phyloP scores from a whole-genome alignment of 1,140 invertebrate species.

The Diabrotica undecimpunctata region DNA sequence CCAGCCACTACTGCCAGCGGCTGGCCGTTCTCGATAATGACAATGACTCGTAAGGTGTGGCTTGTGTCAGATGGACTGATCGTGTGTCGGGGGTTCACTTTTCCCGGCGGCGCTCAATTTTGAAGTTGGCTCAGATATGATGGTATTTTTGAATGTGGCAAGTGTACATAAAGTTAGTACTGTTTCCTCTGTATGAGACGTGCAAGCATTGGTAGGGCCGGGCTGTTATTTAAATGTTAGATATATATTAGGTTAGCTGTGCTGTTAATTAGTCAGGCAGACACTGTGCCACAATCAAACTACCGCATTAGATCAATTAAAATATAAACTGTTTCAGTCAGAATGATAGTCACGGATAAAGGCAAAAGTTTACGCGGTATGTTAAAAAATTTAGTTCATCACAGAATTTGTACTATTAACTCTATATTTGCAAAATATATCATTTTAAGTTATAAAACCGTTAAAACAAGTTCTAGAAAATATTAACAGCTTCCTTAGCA shows the following conservation, averaged over 20 bases:
- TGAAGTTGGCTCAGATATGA: slow-evolving; percentile 63
- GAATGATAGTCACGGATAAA: background rate
- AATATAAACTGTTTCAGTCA: slow-evolving; percentile 12
- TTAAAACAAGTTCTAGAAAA: too few species aligned
- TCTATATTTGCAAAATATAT: too few species aligned
- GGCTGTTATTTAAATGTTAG: slow-evolving; percentile 20
- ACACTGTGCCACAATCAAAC: slow-evolving; percentile 64
- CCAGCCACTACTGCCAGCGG: slow-evolving; percentile 46
- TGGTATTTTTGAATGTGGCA: slow-evolving; percentile 64
- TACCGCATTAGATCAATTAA: slow-evolving; percentile 46
- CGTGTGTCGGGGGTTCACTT: slow-evolving; percentile 36
- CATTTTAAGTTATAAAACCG: too few species aligned
- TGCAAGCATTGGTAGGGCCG: slow-evolving; percentile 26
- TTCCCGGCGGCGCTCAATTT: slow-evolving; percentile 48
- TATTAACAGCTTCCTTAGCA: too few species aligned
- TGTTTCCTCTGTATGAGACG: slow-evolving; percentile 23
- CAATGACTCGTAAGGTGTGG: background rate
- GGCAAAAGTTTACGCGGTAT: background rate
- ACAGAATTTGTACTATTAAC: too few species aligned
- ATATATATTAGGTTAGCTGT: slow-evolving; percentile 26
- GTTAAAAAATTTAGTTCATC: too few species aligned
- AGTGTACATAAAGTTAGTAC: slow-evolving; percentile 48
- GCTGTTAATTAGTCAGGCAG: slow-evolving; percentile 38
- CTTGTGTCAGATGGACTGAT: slow-evolving; percentile 11
- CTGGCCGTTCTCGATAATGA: slow-evolving; percentile 30